Evolutionary conservation across 2,113 vertebrate species (phyloP).

Genomic region (Chascanopsetta lugubris): DNA sequence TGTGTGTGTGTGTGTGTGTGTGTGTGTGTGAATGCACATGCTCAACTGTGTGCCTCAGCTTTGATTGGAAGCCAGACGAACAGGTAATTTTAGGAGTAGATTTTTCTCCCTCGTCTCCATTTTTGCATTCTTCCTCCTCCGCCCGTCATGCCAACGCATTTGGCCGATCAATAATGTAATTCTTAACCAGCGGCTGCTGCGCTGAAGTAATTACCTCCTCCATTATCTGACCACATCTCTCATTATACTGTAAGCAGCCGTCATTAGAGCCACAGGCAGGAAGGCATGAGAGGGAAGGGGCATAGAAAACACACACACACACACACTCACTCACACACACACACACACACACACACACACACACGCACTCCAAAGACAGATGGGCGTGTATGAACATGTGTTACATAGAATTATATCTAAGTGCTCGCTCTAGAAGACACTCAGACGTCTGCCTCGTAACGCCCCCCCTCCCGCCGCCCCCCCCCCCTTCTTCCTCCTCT

Average conservation of each 20-base stretch:
- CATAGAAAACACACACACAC: no score
- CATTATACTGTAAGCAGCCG: conserved; percentile 65
- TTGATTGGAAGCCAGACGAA: conserved; percentile 32
- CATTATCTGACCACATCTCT: conserved; percentile 74
- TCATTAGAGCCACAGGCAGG: conserved; percentile 46
- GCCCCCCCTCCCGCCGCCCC: conserved; percentile 28
- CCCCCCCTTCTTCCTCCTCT: conserved; percentile 9
- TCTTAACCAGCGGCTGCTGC: conserved; percentile 59
- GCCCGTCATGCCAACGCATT: conserved; percentile 37
- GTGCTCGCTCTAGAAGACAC: conserved; percentile 23
- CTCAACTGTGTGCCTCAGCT: conserved; percentile 15
- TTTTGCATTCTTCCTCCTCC: conserved; percentile 12
- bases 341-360: neutral
- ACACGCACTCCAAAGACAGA: conserved; percentile 7
- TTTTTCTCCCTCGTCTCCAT: conserved; percentile 37
- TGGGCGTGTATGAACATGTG: conserved; percentile 33
- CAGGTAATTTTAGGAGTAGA: conserved; percentile 52
- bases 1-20: conserved; percentile 7
- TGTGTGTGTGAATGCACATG: neutral
- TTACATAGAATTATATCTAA: neutral
- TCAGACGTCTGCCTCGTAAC: conserved; percentile 36
- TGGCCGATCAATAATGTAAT: conserved; percentile 68
- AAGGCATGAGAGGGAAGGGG: neutral
- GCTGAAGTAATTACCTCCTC: conserved; percentile 67
- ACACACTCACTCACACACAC: neutral